Evolutionary conservation across 2,113 vertebrate genomes (phyloP).

Genomic region (Phaethon lepturus): DNA sequence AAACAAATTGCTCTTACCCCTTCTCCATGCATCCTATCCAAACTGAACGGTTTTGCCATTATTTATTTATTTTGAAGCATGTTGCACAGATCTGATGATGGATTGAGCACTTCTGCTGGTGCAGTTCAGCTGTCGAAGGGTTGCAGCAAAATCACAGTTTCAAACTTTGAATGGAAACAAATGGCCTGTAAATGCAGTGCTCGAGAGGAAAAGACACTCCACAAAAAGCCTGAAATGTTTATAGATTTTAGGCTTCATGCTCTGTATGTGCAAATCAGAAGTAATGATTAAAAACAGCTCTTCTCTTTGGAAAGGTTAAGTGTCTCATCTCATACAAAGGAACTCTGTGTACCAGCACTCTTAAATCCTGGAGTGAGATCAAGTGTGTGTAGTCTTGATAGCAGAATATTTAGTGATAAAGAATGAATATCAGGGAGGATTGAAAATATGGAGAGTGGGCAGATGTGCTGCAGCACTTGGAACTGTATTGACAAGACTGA

Average conservation of each 20-base stretch:
- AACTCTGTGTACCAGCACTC: conserved; percentile 46
- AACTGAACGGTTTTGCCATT: neutral
- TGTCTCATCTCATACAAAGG: conserved; percentile 59
- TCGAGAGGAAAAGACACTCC: neutral
- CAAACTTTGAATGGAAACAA: conserved; percentile 37
- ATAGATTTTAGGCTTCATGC: neutral
- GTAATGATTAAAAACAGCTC: conserved; percentile 55
- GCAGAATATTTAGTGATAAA: conserved; percentile 58
- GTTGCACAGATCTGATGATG: conserved; percentile 6
- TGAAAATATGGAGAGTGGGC: conserved; percentile 26
- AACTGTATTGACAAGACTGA: neutral
- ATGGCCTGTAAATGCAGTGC: neutral
- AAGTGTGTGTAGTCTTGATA: conserved; percentile 50
- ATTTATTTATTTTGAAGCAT: conserved; percentile 32
- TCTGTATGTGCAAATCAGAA: conserved; percentile 31
- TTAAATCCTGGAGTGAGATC: conserved; percentile 63
- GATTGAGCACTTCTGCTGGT: neutral
- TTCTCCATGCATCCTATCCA: neutral
- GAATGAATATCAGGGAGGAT: neutral
- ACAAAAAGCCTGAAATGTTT: neutral
- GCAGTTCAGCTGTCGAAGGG: conserved; percentile 1
- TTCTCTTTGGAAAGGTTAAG: conserved; percentile 62
- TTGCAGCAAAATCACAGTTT: neutral
- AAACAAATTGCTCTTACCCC: conserved; percentile 69
- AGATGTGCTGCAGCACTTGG: conserved; percentile 28